Evolutionary conservation across 2,113 vertebrate genomes (phyloP).

Genomic region (Ondatra zibethicus): DNA sequence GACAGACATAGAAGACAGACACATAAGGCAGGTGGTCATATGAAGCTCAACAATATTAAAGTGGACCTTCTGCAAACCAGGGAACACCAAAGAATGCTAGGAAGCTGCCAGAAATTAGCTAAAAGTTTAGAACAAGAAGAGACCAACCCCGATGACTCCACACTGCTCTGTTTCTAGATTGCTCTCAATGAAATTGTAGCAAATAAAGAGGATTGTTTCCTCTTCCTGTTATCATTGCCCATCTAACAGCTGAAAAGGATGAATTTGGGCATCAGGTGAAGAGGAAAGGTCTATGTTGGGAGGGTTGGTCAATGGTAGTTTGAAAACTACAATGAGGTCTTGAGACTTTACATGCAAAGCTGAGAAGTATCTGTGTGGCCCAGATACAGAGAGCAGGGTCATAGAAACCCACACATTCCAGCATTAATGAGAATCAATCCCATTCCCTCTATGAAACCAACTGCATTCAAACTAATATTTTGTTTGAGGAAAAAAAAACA

Average conservation of each 20-base stretch:
- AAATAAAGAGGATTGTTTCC: not conserved
- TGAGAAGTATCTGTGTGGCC: not conserved
- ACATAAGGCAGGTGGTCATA: not conserved
- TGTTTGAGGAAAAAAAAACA: not conserved
- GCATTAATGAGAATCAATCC: not conserved
- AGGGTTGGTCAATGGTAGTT: not conserved
- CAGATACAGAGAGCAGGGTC: not conserved
- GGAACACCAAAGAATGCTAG: not conserved
- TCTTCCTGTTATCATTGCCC: not conserved
- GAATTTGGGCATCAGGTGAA: not conserved
- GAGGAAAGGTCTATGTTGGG: not conserved
- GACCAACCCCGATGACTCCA: not conserved
- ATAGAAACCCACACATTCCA: not conserved
- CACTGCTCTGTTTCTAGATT: not conserved
- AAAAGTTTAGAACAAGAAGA: not conserved
- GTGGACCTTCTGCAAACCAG: not conserved
- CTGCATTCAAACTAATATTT: slow-evolving; percentile 19
- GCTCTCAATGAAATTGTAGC: not conserved
- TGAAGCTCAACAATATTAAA: not conserved
- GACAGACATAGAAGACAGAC: not conserved
- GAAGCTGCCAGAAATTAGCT: not conserved
- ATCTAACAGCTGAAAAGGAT: not conserved
- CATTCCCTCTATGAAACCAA: not conserved
- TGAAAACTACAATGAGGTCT: not conserved
- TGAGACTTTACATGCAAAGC: not conserved